Evolutionary conservation across 2,797 vertebrate genomes (phyloP).

Genomic region (Lepus townsendii): DNA sequence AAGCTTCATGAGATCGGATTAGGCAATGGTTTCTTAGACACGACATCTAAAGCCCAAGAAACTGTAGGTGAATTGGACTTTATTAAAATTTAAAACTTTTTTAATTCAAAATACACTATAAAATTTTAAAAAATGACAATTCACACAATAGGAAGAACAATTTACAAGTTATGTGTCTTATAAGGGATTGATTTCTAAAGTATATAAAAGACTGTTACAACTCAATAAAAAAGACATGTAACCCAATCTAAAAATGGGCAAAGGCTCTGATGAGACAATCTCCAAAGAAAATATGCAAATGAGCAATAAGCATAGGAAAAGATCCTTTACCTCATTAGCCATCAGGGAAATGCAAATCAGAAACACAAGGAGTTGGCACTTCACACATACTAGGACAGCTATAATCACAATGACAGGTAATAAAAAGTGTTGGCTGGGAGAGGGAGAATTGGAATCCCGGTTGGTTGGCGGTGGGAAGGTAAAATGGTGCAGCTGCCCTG

Average conservation of each 20-base stretch:
- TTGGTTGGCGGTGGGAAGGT: not conserved
- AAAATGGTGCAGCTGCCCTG: not conserved
- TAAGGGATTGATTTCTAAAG: not conserved
- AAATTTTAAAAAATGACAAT: not conserved
- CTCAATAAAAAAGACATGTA: not conserved
- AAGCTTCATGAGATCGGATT: not conserved
- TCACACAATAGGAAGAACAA: not conserved
- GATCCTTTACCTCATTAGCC: not conserved
- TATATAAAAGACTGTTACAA: not conserved
- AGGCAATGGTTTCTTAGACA: slow-evolving; percentile 1
- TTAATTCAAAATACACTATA: not conserved
- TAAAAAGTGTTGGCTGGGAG: not conserved
- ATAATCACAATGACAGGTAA: not conserved
- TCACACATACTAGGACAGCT: not conserved
- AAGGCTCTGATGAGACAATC: not conserved
- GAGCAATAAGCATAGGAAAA: not conserved
- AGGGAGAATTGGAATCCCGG: not conserved
- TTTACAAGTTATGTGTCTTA: not conserved
- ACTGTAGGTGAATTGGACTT: not conserved
- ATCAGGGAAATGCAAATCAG: not conserved
- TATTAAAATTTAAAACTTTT: not conserved
- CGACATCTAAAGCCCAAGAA: not conserved
- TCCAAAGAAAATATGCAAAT: not conserved
- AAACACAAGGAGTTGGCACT: not conserved
- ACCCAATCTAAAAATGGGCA: not conserved